Evolutionary conservation across 2,797 vertebrate species (phyloP).

Genomic region (Phalloptychus januarius): DNA sequence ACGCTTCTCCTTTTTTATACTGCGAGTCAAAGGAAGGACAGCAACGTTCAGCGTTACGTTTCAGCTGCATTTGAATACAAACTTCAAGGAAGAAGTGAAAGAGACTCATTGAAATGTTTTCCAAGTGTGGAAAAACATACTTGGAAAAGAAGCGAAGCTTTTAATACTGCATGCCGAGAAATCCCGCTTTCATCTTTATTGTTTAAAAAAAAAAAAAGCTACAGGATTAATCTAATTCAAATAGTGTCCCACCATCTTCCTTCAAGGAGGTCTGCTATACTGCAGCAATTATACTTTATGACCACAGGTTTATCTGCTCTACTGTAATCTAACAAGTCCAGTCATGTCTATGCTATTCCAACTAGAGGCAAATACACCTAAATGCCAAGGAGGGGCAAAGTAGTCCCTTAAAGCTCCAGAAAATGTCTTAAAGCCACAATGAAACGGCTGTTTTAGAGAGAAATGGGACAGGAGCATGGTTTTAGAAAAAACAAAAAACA

Average conservation of each 20-base stretch:
- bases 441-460: slow-evolving; percentile 33
- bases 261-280: slow-evolving; percentile 20
- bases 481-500: neutral
- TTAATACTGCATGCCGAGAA: neutral
- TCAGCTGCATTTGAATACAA: neutral
- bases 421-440: slow-evolving; percentile 36
- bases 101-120: neutral
- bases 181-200: neutral
- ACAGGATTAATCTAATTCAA: slow-evolving; percentile 10
- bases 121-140: no score
- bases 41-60: slow-evolving; percentile 4
- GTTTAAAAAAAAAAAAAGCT: neutral
- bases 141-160: neutral
- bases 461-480: slow-evolving; percentile 40
- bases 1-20: slow-evolving; percentile 84
- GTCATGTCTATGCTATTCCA: slow-evolving; percentile 16
- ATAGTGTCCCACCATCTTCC: slow-evolving; percentile 10
- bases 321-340: slow-evolving; percentile 37
- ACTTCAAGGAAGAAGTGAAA: neutral
- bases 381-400: slow-evolving; percentile 26
- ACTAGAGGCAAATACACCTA: slow-evolving; percentile 15
- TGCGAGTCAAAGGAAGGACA: slow-evolving; percentile 61
- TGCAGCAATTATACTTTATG: slow-evolving; percentile 31
- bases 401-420: slow-evolving; percentile 20
- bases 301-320: slow-evolving; percentile 13